These are phyloP conservation scores for Callipepla californica DNA, from an alignment of 2,113 vertebrate species.

Conservation along the genomic window DNA sequence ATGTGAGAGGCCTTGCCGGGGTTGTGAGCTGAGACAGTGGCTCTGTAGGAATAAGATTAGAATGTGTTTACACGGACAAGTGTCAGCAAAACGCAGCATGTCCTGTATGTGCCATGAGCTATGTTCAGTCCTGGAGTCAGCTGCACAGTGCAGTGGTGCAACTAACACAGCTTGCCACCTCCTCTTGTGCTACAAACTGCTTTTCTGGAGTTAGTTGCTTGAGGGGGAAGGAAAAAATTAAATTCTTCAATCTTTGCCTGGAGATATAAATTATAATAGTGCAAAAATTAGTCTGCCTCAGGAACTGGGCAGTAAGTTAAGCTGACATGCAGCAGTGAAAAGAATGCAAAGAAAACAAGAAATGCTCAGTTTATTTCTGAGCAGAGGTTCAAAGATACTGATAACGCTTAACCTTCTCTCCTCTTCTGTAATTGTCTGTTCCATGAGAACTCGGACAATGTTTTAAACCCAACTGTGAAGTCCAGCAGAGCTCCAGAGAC, in stretches of 20 bases:
- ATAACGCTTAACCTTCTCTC: not conserved
- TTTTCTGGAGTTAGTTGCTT: not conserved
- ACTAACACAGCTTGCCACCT: not conserved
- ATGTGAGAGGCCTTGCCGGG: not conserved
- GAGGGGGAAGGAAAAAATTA: not conserved
- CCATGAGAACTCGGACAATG: not conserved
- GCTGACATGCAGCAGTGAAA: not conserved
- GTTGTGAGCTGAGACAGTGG: not conserved
- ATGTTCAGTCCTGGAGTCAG: not conserved
- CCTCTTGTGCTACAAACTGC: not conserved
- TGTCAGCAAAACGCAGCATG: not conserved
- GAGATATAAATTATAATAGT: not conserved
- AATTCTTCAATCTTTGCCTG: not conserved
- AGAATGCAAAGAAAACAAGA: not conserved
- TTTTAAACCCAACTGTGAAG: not conserved
- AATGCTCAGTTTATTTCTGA: not conserved
- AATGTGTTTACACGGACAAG: not conserved
- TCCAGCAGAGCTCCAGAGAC: not conserved
- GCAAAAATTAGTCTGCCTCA: not conserved
- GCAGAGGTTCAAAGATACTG: not conserved
- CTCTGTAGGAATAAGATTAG: accelerated
- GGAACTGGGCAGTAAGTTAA: not conserved
- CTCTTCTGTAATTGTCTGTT: not conserved
- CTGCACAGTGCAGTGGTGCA: accelerated
- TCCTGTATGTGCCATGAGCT: not conserved